Evolutionary conservation across 2,113 vertebrate genomes (phyloP), one percentile per base, ranked within the genome.

Genomic region (Jaculus jaculus): DNA sequence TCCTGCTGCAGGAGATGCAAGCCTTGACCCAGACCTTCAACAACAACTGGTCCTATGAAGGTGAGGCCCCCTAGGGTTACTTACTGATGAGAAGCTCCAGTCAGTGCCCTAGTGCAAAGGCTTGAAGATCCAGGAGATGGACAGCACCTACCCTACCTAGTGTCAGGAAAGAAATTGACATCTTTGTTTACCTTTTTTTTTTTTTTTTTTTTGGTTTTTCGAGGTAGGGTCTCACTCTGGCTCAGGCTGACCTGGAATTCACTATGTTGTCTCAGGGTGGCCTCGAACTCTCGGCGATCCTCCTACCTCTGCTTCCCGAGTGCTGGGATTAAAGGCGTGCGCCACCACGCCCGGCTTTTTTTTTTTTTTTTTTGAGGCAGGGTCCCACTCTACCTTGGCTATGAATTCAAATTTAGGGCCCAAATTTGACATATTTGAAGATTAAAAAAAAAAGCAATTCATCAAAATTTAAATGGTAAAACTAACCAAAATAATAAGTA

Each of bases 11-110:
- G 94, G 99, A 99, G 98, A 99, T 99, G 97, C 98, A 98, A 79
- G 98, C 98, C 91, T 97, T 99, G 94, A 99, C 98, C 51, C 98
- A 98, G 97, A 98, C 98, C 91, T 98, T 98, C 96, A 99, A 99
- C 97, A 99, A 98, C 97, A 99, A 99, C 97, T 98, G 99, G 98
- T 99, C 98, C 75, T 98, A 98, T 0, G 99, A 99, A 98, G 99
- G 99, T 99, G 94, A 97, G 96, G 51, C 24, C 47, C n/a, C 0
- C 24, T 21, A 21, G 10, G 77, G 32, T 0, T 66, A 30, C 10
- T 68, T 2, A 2, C 6, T 0, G 2, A 6, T 30, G 10, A 30
- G 84, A 39, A 51, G 37, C 23, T 89, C 1, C 42, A 32, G 10
- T 34, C 73, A 32, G 24, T 39, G 28, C 23, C 51, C n/a, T 24